Evolutionary conservation across 2,888 invertebrate genomes (phyloP), one percentile per base, ranked within the genome.

Genomic region (Amphipoea lucens): DNA sequence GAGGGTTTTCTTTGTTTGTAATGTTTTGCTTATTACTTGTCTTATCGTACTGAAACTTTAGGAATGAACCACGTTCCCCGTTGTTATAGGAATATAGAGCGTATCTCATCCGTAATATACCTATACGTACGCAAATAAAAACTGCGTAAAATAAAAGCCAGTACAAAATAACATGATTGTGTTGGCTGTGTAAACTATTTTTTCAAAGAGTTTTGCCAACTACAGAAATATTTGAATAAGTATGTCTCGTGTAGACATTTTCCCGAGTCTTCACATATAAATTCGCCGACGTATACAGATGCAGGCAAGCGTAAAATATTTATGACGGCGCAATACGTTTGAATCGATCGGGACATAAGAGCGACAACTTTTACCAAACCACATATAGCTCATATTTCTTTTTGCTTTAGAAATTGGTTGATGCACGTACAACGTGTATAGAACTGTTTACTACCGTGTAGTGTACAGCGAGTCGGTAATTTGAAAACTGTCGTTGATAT

Each of bases 291-390:
- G 77, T 89, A 83, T 78, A 88, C 79, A 83, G 69, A 86, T 88
- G 88, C 89, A 88, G 78, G 79, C 79, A 81, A 87, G 86, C 89
- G 89, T 88, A 88, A 89, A 88, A 88, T 88, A 89, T 88, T 88
- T 89, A 88, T 88, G 88, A 81, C 80, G 80, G 79, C 89, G 88
- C 88, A 86, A 87, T 87, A 87, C 78, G 85, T 76, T 79, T 76
- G 81, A 79, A 88, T 88, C 89, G 88, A 88, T 88, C 86, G 83
- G 78, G 57, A 82, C 73, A 81, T 78, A 85, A 76, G 67, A 83
- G 79, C 79, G 78, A 82, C 76, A 79, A 83, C 77, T 83, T 85
- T 78, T 83, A 79, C 68, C 70, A 82, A 83, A 81, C 51, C 77
- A 68, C 75, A 78, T 68, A 76, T 57, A 75, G 68, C 81, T 74